Conservation (phyloP, 2,888 invertebrate genomes). For the Dendrolimus pini region DNA sequence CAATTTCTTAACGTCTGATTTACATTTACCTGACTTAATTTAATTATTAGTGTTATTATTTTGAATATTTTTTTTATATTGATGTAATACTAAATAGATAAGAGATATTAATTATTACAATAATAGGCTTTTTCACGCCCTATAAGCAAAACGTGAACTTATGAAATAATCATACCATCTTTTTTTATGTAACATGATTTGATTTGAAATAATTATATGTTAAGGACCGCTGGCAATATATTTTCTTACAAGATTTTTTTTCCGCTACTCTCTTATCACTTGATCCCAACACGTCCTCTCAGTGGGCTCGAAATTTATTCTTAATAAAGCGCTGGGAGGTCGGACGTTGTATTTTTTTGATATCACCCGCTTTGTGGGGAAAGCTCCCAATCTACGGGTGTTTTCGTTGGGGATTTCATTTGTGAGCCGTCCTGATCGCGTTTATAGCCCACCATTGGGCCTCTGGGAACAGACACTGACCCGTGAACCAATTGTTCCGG, state of each 20-base stretch:
- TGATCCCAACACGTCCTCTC: constrained; percentile 20
- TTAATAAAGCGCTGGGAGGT: constrained; percentile 70
- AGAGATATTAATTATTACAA: too few species aligned
- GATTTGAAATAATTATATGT: too few species aligned
- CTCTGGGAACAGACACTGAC: constrained; percentile 10
- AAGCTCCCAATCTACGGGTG: constrained; percentile 45
- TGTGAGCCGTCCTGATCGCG: constrained; percentile 24
- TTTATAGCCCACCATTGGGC: constrained; percentile 10
- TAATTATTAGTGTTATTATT: too few species aligned
- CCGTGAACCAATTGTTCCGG: constrained; percentile 10
- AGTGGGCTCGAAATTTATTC: constrained; percentile 70
- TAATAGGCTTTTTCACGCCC: too few species aligned
- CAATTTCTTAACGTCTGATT: too few species aligned
- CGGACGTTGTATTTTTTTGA: constrained; percentile 66
- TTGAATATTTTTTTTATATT: too few species aligned
- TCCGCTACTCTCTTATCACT: constrained; percentile 12
- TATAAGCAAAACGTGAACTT: too few species aligned
- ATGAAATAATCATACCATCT: too few species aligned
- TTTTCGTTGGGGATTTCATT: constrained; percentile 50
- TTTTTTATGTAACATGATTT: too few species aligned
- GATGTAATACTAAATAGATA: too few species aligned
- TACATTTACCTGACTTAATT: too few species aligned
- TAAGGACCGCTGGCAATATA: background rate
- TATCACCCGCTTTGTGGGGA: constrained; percentile 64
- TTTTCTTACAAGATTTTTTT: too few species aligned